A percentile compares a stretch with the other conserved stretches of the same genome.
Evolutionary conservation across 37 sponge, comb jelly and placozoan species (phyloP).

Genomic region (Cladorhizidae sp.): DNA sequence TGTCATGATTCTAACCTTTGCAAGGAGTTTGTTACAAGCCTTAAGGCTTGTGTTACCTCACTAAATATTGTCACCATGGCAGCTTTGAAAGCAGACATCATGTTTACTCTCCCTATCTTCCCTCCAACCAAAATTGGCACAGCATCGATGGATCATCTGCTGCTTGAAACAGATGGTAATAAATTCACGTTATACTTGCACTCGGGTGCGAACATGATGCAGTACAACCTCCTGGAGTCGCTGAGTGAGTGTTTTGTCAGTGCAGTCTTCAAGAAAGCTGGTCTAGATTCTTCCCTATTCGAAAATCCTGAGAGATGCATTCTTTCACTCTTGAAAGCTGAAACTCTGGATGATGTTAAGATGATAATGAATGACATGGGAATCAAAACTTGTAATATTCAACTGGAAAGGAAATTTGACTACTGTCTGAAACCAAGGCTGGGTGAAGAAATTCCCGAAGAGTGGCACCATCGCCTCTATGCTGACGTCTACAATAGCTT

Average conservation of each 20-base stretch:
- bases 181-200: background rate
- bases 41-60: background rate
- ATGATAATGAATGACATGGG: background rate
- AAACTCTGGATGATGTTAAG: background rate
- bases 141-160: background rate
- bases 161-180: background rate
- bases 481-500: slow-evolving; percentile 40
- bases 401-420: too few species aligned
- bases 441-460: slow-evolving; percentile 34
- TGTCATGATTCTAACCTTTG: too few species aligned
- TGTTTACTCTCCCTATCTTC: background rate
- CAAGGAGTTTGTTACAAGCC: too few species aligned
- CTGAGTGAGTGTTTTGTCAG: background rate
- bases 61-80: background rate
- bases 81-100: background rate
- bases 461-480: slow-evolving; percentile 38
- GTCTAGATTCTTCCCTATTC: background rate
- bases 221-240: background rate
- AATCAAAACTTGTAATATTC: background rate
- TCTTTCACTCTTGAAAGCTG: background rate
- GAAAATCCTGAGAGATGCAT: background rate
- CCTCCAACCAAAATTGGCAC: slow-evolving; percentile 11
- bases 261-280: background rate
- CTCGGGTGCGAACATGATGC: background rate
- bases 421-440: background rate